phyloP scores from a whole-genome alignment of 2,888 invertebrate genomes.

The Hemistola chrysoprasaria region DNA sequence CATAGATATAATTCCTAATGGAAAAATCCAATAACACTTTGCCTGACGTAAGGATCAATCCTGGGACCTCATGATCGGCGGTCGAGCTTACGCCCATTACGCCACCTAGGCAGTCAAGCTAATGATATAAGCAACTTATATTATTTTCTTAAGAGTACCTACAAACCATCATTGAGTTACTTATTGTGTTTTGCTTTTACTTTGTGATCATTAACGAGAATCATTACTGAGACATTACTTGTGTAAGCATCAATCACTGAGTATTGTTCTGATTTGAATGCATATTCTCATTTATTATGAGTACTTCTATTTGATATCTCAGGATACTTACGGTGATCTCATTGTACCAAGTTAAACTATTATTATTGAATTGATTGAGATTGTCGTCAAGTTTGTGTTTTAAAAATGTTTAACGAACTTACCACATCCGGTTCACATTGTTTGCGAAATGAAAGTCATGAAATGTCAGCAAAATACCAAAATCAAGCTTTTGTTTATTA shows the following conservation, averaged over 20 bases:
- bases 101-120: no score
- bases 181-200: conserved; percentile 25
- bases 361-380: background rate
- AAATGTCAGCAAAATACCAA: conserved; percentile 28
- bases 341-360: conserved; percentile 1
- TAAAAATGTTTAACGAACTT: conserved; percentile 1
- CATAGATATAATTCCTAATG: no score
- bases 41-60: no score
- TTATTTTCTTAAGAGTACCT: background rate
- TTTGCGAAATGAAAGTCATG: conserved; percentile 5
- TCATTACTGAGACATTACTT: conserved; percentile 26
- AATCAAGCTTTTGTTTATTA: conserved; percentile 42
- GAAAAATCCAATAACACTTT: no score
- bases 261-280: conserved; percentile 28
- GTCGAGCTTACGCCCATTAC: no score
- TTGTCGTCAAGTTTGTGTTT: background rate
- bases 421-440: conserved; percentile 2
- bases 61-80: no score
- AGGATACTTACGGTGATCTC: background rate
- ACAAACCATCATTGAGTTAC: conserved; percentile 13
- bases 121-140: no score
- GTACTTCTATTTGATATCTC: background rate
- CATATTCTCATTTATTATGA: conserved; percentile 17
- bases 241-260: conserved; percentile 31
- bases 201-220: conserved; percentile 23